Conservation (phyloP, 2,888 invertebrate genomes). For the Brachyptera putata region DNA sequence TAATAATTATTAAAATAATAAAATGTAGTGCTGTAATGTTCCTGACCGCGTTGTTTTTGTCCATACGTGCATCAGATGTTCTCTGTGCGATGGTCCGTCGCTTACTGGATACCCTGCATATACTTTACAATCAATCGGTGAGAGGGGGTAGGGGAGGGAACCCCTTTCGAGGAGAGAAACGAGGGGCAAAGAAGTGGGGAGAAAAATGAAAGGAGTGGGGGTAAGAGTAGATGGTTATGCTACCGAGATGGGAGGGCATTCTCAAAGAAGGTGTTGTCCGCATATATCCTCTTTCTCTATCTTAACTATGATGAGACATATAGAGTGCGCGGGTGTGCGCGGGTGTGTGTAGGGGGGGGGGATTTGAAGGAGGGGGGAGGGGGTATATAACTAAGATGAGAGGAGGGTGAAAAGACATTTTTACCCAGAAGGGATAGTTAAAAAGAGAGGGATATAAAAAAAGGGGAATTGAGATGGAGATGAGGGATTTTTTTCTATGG, state of each 20-base stretch:
- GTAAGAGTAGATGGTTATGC: constrained; percentile 28
- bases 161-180: background rate
- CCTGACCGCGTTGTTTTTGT: background rate
- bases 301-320: constrained; percentile 8
- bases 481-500: constrained; percentile 5
- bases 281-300: constrained; percentile 12
- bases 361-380: constrained; percentile 10
- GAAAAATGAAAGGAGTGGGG: constrained; percentile 20
- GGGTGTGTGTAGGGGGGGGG: constrained; percentile 7
- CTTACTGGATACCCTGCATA: constrained; percentile 32
- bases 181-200: constrained; percentile 11
- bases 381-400: constrained; percentile 27
- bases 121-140: constrained; percentile 34
- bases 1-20: constrained; percentile 1
- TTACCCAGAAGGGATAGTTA: constrained; percentile 23
- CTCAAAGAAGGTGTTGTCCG: constrained; percentile 26
- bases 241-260: constrained; percentile 25
- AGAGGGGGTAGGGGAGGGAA: constrained; percentile 11
- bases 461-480: constrained; percentile 19
- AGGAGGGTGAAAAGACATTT: constrained; percentile 19
- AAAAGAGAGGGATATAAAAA: constrained; percentile 22
- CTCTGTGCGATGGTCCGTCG: constrained; percentile 26
- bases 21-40: background rate
- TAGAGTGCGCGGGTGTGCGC: constrained; percentile 2
- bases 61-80: constrained; percentile 15